Evolutionary conservation across 2,113 vertebrate genomes (phyloP), one percentile per base, ranked within the genome.

Genomic region (Neogale vison): DNA sequence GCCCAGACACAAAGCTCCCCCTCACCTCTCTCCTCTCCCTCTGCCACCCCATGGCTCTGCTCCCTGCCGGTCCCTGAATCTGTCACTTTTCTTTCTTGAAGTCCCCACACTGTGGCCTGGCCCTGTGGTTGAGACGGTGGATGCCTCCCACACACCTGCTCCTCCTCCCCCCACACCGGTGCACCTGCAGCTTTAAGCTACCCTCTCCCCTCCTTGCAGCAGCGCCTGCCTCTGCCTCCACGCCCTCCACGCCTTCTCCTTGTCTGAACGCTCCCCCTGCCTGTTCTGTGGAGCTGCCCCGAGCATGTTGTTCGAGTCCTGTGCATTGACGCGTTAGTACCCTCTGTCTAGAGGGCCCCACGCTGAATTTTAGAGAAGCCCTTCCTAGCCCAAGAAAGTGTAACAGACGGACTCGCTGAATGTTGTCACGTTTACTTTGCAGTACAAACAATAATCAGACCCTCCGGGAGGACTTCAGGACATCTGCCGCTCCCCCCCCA

Each of bases 31-130:
- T 21, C 2, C 15, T 26, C 34, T 26, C 21, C 39, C 23, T 23
- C 14, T 0, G 0, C 11, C 20, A 2, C 10, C 34, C 11, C 21
- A 0, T 0, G 0, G 3, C 8, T 7, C 21, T 87, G 36, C 18
- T 55, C 7, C 17, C 11, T 7, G 34, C 11, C 0, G 11, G 21
- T 7, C 61, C 9, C 50, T 11, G 9, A 17, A 42, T 55, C 2
- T 9, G 31, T 17, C 61, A 4, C 45, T 36, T 83, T 61, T 55
- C 17, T 50, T 45, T 39, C 24, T 67, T 18, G 36, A 89, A 4
- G 29, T 69, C 50, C 6, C 34, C 8, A 4, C 59, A 10, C 31
- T 34, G 2, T 29, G 39, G 3, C 45, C 39, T 29, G 18, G 15
- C 4, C 31, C 10, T 45, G 6, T 11, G 7, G 20, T 42, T n/a